Base-by-base conservation (phyloP, 2,888 invertebrate species). In the Vannuccia rotundouncinata region DNA sequence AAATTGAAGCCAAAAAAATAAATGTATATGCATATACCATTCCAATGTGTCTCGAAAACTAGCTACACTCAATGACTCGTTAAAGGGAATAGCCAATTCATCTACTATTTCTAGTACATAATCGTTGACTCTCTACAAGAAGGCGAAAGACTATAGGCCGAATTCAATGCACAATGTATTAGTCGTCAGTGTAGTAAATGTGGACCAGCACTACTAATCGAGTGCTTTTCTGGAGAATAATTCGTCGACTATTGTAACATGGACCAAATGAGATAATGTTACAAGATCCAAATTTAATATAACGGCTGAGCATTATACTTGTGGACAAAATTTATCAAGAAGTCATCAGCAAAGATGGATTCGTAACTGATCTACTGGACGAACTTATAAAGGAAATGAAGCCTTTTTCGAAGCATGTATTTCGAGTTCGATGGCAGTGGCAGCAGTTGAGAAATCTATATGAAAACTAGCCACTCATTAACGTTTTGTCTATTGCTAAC, bases 251-350 rank as follows among this genome's bases (percentile, higher is more conserved):
- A 66, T 66, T 2, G 66, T 22, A 66, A 66, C 66, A 66, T 66
- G 66, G 66, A 66, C 66, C 66, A 66, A 66, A 66, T 66, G 66
- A 27, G 66, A 66, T 27, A 66, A 66, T 66, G 66, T 66, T 66
- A 66, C 66, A 17, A 66, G 66, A 27, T 22, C 5, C 25, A 66
- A 66, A 66, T 66, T 66, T 17, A 27, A 66, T 27, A 66, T n/a
- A 66, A 66, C 66, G 66, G 66, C 66, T 22, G 66, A 27, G 66
- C 66, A 66, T n/a, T n/a, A n/a, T 22, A 66, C 10, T 66, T 66
- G 17, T n/a, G 66, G 66, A 66, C 22, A 66, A 66, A 66, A 66
- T 66, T 66, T 66, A 66, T 22, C 66, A 66, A 66, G 66, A 66
- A 66, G 66, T 66, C 17, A 66, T 66, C 66, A 66, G 66, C 66